Evolutionary conservation across 2,797 vertebrate genomes (phyloP), one percentile per base, ranked within the genome.

Genomic region (Platalea minor): DNA sequence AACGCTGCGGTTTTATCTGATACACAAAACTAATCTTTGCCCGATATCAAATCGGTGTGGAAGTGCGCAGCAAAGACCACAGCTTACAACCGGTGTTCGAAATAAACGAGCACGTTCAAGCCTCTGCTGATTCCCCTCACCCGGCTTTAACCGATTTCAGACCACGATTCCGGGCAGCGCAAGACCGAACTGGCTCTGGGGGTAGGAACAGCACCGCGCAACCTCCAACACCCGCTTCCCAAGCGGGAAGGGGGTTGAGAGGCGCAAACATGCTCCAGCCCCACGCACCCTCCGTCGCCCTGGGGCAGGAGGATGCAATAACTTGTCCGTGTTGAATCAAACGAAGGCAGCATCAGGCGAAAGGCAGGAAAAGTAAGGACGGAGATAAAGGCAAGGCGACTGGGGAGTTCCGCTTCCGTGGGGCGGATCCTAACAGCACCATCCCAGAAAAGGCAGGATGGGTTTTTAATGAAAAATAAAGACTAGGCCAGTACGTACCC

Each of bases 21-120:
- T 3, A 10, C 0, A 16, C 2, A 68, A 50, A 75, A 43, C 8
- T 2, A 51, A 11, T 2, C 39, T 23, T 7, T 20, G 7, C 12
- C 20, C 4, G 8, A 17, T 26, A 7, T 2, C 15, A 74, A 43
- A n/a, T 2, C 0, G 0, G 3, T 1, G 0, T 50, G 9, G 39
- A 59, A 56, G 3, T 11, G 37, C 37, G 37, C 37, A 39, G 37
- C 11, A 11, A 10, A 10, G 33, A 8, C 5, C 54, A 26, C 3
- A 20, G 50, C 48, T 25, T 5, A 37, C 60, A 69, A 17, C 0
- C 16, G 1, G 33, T 5, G 0, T 16, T 24, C 25, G 43, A 53
- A 53, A 50, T 11, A n/a, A 37, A 24, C 3, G 31, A 51, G 29
- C 11, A 2, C 3, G 12, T 24, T 25, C 14, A 33, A 37, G 11